phyloP scores from a whole-genome alignment of 2,113 vertebrate genomes.

The Neodontobutis hainanensis region DNA sequence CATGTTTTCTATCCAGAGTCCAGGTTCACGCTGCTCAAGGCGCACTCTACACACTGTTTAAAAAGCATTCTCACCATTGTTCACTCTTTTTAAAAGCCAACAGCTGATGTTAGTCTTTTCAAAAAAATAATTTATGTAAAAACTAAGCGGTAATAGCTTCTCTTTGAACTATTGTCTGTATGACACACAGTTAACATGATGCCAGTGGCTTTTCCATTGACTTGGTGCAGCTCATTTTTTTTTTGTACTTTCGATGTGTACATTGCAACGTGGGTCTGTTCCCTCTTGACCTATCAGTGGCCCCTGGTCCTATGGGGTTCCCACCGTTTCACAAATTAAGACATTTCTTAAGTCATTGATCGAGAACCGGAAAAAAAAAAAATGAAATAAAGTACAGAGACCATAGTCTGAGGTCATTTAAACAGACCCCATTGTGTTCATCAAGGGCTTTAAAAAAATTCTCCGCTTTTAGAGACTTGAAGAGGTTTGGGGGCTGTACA shows the following conservation, averaged over 20 bases:
- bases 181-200: constrained; percentile 66
- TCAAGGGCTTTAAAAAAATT: constrained; percentile 65
- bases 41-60: constrained; percentile 64
- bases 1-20: constrained; percentile 58
- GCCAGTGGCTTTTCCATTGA: constrained; percentile 63
- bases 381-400: constrained; percentile 35
- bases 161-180: constrained; percentile 71
- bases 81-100: constrained; percentile 71
- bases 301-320: constrained; percentile 42
- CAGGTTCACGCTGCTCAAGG: constrained; percentile 61
- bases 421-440: constrained; percentile 57
- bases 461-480: constrained; percentile 65
- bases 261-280: constrained; percentile 21
- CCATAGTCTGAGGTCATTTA: constrained; percentile 63
- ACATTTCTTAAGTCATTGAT: constrained; percentile 69
- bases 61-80: constrained; percentile 72
- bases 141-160: constrained; percentile 80
- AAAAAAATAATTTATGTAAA: constrained; percentile 85
- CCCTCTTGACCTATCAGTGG: constrained; percentile 45
- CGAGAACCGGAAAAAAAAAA: constrained; percentile 59
- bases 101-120: constrained; percentile 79
- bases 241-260: constrained; percentile 26
- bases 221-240: constrained; percentile 58
- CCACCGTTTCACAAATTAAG: constrained; percentile 50
- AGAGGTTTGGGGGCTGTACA: constrained; percentile 69